phyloP scores from a whole-genome alignment of 2,888 invertebrate genomes.

The Morpho achilles region DNA sequence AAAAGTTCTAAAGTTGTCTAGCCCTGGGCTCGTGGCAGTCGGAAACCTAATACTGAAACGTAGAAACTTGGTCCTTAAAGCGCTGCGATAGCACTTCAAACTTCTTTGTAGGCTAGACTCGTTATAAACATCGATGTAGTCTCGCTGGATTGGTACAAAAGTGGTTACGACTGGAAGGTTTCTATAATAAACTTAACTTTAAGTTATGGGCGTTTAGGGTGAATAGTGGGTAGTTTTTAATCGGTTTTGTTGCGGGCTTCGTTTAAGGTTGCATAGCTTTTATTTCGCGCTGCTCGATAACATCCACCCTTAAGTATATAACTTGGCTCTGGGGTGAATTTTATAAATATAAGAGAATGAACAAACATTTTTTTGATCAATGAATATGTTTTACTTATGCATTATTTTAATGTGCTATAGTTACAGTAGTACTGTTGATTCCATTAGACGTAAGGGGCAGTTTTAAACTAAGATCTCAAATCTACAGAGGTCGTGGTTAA shows the following conservation, averaged over 20 bases:
- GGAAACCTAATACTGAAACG: conserved; percentile 46
- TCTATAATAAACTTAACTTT: conserved; percentile 47
- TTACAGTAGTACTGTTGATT: no score
- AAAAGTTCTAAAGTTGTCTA: conserved; percentile 42
- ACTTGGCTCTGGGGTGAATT: no score
- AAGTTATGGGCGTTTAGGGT: conserved; percentile 42
- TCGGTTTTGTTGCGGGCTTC: conserved; percentile 40
- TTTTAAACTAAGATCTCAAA: no score
- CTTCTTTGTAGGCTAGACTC: conserved; percentile 19
- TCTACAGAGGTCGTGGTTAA: no score
- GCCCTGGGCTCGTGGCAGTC: conserved; percentile 36
- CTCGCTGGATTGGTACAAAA: conserved; percentile 22
- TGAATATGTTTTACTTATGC: no score
- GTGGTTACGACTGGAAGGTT: conserved; percentile 27
- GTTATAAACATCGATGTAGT: conserved; percentile 12
- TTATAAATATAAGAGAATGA: no score
- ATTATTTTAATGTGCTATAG: no score
- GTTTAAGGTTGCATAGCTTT: conserved; percentile 39
- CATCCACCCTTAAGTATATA: no score
- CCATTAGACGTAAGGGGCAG: no score
- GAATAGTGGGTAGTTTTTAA: conserved; percentile 36
- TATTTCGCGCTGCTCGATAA: conserved; percentile 21
- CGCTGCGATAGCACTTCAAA: conserved; percentile 24
- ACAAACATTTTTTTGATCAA: no score
- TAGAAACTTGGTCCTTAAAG: conserved; percentile 22